Conservation (phyloP, 2,113 vertebrate genomes). For the Bubo scandiacus region DNA sequence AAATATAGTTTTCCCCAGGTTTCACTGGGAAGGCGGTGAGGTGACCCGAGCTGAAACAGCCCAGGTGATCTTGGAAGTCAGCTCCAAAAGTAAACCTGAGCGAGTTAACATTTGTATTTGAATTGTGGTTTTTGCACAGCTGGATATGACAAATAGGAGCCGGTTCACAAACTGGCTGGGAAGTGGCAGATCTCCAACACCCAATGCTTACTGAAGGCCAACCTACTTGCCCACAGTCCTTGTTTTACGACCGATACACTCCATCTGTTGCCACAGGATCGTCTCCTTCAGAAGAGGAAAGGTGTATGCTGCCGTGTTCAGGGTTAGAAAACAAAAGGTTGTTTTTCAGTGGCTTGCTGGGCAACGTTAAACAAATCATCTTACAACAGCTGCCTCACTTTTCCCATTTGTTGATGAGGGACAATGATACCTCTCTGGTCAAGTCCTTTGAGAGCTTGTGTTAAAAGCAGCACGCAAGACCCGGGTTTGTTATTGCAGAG, state of each 20-base stretch:
- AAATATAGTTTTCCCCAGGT: neutral
- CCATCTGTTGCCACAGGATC: fast-evolving
- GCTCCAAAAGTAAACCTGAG: neutral
- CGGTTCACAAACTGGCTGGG: neutral
- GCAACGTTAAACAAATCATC: neutral
- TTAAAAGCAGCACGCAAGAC: neutral
- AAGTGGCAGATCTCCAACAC: fast-evolving
- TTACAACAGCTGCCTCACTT: neutral
- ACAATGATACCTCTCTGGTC: neutral
- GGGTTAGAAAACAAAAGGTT: neutral
- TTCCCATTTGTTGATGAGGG: neutral
- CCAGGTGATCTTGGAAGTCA: neutral
- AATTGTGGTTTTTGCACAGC: neutral
- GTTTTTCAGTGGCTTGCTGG: neutral
- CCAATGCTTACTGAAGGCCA: fast-evolving
- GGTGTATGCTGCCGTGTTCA: fast-evolving
- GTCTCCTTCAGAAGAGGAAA: neutral
- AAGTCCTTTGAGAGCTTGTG: neutral
- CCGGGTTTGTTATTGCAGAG: neutral
- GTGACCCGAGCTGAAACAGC: too few relatives aligned
- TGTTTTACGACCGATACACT: fast-evolving
- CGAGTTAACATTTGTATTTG: fast-evolving
- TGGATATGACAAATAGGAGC: fast-evolving
- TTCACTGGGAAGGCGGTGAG: fast-evolving
- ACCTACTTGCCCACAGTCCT: fast-evolving